Evolutionary conservation across 2,888 invertebrate genomes (phyloP).

Genomic region (Tridacna crocea): DNA sequence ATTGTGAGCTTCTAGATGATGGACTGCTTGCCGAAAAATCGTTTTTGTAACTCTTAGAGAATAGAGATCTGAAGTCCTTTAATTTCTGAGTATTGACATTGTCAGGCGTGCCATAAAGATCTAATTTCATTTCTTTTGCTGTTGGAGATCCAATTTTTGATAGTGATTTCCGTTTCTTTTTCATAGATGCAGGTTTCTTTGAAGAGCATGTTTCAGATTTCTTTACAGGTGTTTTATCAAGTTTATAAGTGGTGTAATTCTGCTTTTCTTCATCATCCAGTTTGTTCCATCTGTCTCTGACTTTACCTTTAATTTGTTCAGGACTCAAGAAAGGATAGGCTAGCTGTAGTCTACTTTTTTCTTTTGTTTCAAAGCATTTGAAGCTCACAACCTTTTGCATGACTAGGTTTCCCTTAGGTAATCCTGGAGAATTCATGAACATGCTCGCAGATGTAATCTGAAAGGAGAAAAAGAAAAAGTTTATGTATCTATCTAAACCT

Average conservation of each 20-base stretch:
- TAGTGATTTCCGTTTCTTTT: background rate
- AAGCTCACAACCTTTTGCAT: conserved; percentile 52
- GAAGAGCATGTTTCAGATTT: conserved; percentile 4
- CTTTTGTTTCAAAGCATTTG: conserved; percentile 55
- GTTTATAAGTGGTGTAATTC: conserved; percentile 54
- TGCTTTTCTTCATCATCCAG: conserved; percentile 48
- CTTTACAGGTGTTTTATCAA: conserved; percentile 47
- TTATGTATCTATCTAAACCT: too few relatives aligned
- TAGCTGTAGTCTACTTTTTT: conserved; percentile 63
- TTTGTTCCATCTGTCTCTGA: conserved; percentile 70
- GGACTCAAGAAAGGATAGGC: conserved; percentile 73
- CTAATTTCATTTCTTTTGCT: conserved; percentile 23
- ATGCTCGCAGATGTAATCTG: background rate
- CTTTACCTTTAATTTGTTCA: conserved; percentile 72
- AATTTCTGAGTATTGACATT: conserved; percentile 35
- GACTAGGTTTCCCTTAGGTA: background rate
- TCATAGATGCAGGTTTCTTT: background rate
- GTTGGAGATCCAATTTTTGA: background rate
- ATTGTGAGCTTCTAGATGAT: conserved; percentile 3
- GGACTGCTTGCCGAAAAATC: background rate
- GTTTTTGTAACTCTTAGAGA: conserved; percentile 39
- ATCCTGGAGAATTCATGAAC: background rate
- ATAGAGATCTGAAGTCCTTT: conserved; percentile 38
- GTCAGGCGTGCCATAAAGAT: conserved; percentile 38
- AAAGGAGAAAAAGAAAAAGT: background rate